phyloP scores from a whole-genome alignment of 2,888 invertebrate species.

The Ophion ellenae region DNA sequence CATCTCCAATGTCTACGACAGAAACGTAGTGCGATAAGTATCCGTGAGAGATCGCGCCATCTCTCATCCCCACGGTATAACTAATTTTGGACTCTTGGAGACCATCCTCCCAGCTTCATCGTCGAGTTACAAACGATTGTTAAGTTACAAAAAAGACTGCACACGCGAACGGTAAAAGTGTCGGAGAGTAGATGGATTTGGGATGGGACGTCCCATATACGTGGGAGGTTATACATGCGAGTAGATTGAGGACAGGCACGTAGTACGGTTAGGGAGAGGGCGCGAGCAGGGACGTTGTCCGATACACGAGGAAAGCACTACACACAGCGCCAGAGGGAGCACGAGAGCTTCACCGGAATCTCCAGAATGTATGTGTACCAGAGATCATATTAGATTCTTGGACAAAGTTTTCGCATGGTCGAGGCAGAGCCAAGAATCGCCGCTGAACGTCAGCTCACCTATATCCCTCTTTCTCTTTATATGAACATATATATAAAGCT shows the following conservation, averaged over 20 bases:
- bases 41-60: no score
- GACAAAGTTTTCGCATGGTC: slow-evolving; percentile 82
- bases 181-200: not conserved
- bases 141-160: not conserved
- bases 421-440: slow-evolving; percentile 74
- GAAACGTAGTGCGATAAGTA: no score
- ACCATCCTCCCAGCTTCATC: no score
- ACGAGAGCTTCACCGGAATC: slow-evolving; percentile 74
- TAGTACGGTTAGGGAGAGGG: slow-evolving; percentile 2
- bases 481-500: slow-evolving; percentile 15
- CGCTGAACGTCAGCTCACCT: slow-evolving; percentile 67
- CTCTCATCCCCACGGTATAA: no score
- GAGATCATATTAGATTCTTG: slow-evolving; percentile 83
- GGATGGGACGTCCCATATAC: not conserved
- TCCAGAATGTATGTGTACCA: slow-evolving; percentile 80
- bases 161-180: not conserved
- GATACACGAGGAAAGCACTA: slow-evolving; percentile 8
- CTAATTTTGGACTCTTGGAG: no score
- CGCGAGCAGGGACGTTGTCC: slow-evolving; percentile 7
- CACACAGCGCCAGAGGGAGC: slow-evolving; percentile 55
- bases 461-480: slow-evolving; percentile 55
- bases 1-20: no score
- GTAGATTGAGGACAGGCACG: slow-evolving; percentile 1
- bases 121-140: no score
- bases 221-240: not conserved